phyloP scores from a whole-genome alignment of 2,113 vertebrate genomes.

The Litocranius walleri region DNA sequence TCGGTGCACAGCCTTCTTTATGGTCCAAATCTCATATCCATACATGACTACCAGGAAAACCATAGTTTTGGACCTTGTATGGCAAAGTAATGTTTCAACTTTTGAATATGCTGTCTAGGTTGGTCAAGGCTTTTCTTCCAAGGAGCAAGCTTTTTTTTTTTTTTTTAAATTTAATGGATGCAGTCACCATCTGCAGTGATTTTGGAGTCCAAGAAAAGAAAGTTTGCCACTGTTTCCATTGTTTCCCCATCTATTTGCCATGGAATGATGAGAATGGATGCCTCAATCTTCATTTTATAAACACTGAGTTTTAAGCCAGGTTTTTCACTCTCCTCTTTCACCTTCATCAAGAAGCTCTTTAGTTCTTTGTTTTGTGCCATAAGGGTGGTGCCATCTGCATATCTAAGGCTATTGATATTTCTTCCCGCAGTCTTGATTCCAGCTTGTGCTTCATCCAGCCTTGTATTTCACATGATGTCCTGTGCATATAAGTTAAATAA shows the following conservation, averaged over 20 bases:
- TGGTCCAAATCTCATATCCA: background rate
- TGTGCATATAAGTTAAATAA: background rate
- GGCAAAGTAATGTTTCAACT: background rate
- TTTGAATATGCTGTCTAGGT: background rate
- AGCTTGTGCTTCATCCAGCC: background rate
- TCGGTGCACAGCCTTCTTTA: rapidly evolving
- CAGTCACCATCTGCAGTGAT: background rate
- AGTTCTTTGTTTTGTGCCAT: background rate
- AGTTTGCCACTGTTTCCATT: background rate
- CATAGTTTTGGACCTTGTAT: background rate
- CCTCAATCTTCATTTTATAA: background rate
- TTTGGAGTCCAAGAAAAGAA: background rate
- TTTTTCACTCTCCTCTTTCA: background rate
- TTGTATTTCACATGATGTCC: background rate
- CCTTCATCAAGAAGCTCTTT: background rate
- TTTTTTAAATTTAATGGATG: background rate
- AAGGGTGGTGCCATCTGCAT: background rate
- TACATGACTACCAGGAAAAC: rapidly evolving
- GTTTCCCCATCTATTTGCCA: background rate
- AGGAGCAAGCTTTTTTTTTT: background rate
- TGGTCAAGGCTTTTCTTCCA: background rate
- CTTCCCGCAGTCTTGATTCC: rapidly evolving
- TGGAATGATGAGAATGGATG: background rate
- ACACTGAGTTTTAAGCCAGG: background rate
- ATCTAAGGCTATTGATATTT: background rate